Conservation (phyloP, 2,888 invertebrate species). For the Pheosia gnoma region DNA sequence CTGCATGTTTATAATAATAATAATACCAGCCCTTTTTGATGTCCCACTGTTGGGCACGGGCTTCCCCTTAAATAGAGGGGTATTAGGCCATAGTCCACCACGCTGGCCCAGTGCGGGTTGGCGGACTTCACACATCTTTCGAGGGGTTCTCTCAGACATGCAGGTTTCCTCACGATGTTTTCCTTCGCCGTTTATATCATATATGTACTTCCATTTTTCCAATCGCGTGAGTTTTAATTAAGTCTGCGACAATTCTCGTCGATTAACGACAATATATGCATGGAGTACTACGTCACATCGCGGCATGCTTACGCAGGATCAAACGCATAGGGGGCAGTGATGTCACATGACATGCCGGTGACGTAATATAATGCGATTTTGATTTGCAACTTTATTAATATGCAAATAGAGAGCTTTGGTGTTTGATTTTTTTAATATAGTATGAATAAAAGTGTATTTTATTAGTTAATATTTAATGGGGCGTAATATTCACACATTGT, state of each 20-base stretch:
- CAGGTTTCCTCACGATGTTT: no score
- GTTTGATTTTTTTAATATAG: conserved; percentile 16
- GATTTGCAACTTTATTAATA: conserved; percentile 49
- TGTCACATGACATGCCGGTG: conserved; percentile 21
- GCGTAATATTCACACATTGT: neutral
- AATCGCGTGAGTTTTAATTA: conserved; percentile 42
- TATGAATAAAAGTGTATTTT: neutral
- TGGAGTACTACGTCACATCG: conserved; percentile 43
- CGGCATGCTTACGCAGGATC: conserved; percentile 48
- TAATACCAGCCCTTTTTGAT: no score
- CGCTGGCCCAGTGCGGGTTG: no score
- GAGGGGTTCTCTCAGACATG: no score
- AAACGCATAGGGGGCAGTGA: conserved; percentile 36
- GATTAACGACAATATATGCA: conserved; percentile 51
- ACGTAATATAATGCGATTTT: conserved; percentile 42
- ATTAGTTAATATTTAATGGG: no score
- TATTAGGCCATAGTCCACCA: no score
- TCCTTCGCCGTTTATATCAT: no score
- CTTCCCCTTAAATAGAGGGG: no score
- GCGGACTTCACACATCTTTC: no score
- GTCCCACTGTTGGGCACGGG: no score
- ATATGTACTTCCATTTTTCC: conserved; percentile 30
- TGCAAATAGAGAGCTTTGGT: conserved; percentile 32
- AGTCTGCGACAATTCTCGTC: conserved; percentile 12
- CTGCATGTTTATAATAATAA: neutral